Base-by-base conservation (phyloP, 2,888 invertebrate species). In the Stenoptilia bipunctidactyla region DNA sequence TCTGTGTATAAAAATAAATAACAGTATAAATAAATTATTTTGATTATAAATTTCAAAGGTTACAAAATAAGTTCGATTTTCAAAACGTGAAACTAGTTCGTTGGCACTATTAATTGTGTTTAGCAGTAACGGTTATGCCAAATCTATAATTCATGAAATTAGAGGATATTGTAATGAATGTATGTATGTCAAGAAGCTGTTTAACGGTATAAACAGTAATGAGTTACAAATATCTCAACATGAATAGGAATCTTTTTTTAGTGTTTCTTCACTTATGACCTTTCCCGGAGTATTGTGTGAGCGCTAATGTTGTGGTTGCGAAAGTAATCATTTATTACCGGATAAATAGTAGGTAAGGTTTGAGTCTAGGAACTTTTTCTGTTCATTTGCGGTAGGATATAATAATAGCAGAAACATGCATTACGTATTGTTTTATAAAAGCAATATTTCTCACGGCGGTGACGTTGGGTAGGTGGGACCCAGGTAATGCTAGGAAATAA, bases 1-100 rank as follows among this genome's bases (percentile, higher is more conserved):
- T 97, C 89, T 94, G 86, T 41, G 75, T 34, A 13, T 34, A 14
- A 4, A n/a, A 30, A 30, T 9, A 6, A 6, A 9, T 25, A 9
- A 25, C 5, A n/a, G n/a, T n/a, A n/a, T n/a, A n/a, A n/a, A n/a
- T n/a, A n/a, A n/a, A n/a, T n/a, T n/a, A n/a, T n/a, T n/a, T n/a
- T n/a, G n/a, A n/a, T n/a, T n/a, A n/a, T n/a, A n/a, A n/a, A n/a
- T n/a, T n/a, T n/a, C n/a, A n/a, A n/a, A n/a, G n/a, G n/a, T n/a
- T n/a, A n/a, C n/a, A n/a, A n/a, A n/a, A n/a, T n/a, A n/a, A n/a
- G n/a, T n/a, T n/a, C n/a, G n/a, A n/a, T n/a, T n/a, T n/a, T n/a
- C n/a, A n/a, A n/a, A n/a, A n/a, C n/a, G n/a, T n/a, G n/a, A n/a
- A n/a, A n/a, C n/a, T n/a, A n/a, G n/a, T n/a, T n/a, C n/a, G n/a